These are phyloP conservation scores for Agrenia bidenticulata DNA, from an alignment of 2,888 invertebrate genomes.

Conservation along the genomic window DNA sequence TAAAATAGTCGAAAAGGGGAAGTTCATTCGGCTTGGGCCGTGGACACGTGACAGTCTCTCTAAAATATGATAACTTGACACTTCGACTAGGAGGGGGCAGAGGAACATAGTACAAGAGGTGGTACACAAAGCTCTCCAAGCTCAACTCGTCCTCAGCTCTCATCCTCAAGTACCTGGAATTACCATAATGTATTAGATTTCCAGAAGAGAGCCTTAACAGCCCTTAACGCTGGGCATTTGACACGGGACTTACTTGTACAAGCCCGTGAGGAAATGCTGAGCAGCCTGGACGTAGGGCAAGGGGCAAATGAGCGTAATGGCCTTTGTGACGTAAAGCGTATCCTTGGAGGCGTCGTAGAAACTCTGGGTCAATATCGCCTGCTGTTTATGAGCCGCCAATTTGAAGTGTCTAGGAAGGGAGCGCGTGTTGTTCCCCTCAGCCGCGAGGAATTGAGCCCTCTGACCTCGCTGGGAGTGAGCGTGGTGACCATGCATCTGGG, in stretches of 20 bases:
- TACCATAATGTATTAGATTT: no score
- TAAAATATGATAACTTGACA: constrained; percentile 65
- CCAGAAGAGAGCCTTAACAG: no score
- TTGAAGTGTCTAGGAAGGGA: constrained; percentile 88
- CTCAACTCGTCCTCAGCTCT: constrained; percentile 36
- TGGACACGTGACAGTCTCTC: constrained; percentile 54
- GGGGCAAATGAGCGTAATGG: constrained; percentile 88
- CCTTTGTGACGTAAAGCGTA: constrained; percentile 91
- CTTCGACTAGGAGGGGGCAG: constrained; percentile 87
- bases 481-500: constrained; percentile 36
- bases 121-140: constrained; percentile 92
- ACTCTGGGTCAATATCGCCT: constrained; percentile 68
- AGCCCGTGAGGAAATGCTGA: constrained; percentile 80
- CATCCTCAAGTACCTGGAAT: constrained; percentile 29
- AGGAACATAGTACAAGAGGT: constrained; percentile 89
- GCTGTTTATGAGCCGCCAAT: constrained; percentile 70
- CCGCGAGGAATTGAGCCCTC: constrained; percentile 38
- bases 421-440: constrained; percentile 67
- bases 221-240: not conserved
- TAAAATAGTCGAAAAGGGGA: constrained; percentile 89
- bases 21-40: constrained; percentile 75
- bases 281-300: constrained; percentile 86
- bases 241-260: constrained; percentile 69
- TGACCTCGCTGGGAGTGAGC: constrained; percentile 16
- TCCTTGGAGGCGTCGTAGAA: constrained; percentile 93